Base-by-base conservation (phyloP, 2,888 invertebrate species). In the Pyralis farinalis region DNA sequence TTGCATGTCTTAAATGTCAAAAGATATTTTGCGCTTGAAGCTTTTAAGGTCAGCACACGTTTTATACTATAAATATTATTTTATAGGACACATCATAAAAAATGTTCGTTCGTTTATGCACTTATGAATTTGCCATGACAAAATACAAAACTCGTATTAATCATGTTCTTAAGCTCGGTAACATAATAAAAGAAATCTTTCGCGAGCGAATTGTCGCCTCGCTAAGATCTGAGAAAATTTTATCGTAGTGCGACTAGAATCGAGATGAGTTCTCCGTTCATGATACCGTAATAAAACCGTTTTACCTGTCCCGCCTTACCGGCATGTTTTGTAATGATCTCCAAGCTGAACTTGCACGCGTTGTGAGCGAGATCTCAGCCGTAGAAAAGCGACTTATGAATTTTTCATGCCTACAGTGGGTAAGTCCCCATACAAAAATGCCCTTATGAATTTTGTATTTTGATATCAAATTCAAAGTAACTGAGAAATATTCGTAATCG, bases 391-490 rank as follows among this genome's bases (percentile, higher is more conserved):
- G 12, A 8, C 7, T 39, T 42, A 51, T 51, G 46, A 44, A 42
- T 51, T 37, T 44, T 47, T 51, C 47, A 47, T 51, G 32, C 22
- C 22, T 20, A 36, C 28, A 36, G 42, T 42, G 27, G 35, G 43
- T 40, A 44, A 39, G 37, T 41, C 37, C 41, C 28, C 39, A 39
- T 42, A 46, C 42, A 45, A 45, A 46, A 47, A 45, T 41, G 42
- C 39, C 29, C 43, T 43, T 40, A 47, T 47, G 44, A 50, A 47
- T 50, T 42, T 43, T 44, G 42, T 43, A 44, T 49, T 43, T 40
- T 32, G 21, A 41, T 47, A 43, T 43, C 40, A 40, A 40, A 46
- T 42, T 43, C 44, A 43, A 43, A 47, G 45, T 40, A 40, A 41
- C 12, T 31, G 39, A 37, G 30, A 36, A 38, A 38, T 43, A 45